A percentile compares a stretch with the other conserved stretches of the same genome.
These are phyloP conservation scores for Yponomeuta sedellus DNA, from an alignment of 2,888 invertebrate species.

Conservation along the genomic window DNA sequence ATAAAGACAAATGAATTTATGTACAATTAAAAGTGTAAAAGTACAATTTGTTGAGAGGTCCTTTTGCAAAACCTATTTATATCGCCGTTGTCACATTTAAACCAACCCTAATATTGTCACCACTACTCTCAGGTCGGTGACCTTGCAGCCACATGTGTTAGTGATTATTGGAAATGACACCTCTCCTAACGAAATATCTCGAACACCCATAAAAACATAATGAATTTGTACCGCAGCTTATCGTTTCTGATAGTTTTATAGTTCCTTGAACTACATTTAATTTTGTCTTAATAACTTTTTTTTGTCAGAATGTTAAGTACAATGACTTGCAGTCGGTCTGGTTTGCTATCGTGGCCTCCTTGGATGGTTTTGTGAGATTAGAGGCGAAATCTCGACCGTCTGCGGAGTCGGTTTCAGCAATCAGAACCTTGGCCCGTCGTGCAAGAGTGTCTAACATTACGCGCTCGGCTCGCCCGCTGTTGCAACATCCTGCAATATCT, in stretches of 20 bases:
- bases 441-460: slow-evolving; percentile 19
- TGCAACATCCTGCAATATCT: slow-evolving; percentile 25
- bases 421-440: slow-evolving; percentile 35
- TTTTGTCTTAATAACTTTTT: neutral
- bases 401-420: slow-evolving; percentile 31
- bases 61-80: too few relatives aligned
- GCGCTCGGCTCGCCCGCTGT: slow-evolving; percentile 1
- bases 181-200: slow-evolving; percentile 18
- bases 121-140: slow-evolving; percentile 32
- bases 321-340: neutral
- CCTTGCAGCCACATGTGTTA: slow-evolving; percentile 38
- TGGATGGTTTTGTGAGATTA: slow-evolving; percentile 42
- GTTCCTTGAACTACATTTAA: neutral
- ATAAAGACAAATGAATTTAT: too few relatives aligned
- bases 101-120: slow-evolving; percentile 24
- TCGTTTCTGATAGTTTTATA: slow-evolving; percentile 1
- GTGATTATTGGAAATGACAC: slow-evolving; percentile 46
- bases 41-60: too few relatives aligned
- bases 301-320: neutral
- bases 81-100: too few relatives aligned
- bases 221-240: neutral
- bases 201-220: neutral
- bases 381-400: slow-evolving; percentile 34
- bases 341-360: slow-evolving; percentile 26
- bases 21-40: too few relatives aligned